These are phyloP conservation scores for Fringilla coelebs DNA, from an alignment of 2,797 vertebrate species.

Conservation along the genomic window DNA sequence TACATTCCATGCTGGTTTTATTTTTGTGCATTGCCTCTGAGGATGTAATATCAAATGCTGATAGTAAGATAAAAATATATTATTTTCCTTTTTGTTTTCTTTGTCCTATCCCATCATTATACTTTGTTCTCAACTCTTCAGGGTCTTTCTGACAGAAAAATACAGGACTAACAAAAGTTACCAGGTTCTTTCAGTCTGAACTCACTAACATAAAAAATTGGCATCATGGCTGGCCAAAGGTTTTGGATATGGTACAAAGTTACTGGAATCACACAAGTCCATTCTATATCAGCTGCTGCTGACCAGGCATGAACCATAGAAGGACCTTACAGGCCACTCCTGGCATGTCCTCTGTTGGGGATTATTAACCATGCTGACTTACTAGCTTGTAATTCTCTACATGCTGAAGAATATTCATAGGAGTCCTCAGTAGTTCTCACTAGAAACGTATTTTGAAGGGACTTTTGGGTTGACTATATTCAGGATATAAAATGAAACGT, in stretches of 20 bases:
- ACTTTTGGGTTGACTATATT: not conserved
- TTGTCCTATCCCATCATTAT: not conserved
- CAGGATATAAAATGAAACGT: not conserved
- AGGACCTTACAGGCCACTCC: not conserved
- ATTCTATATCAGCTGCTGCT: not conserved
- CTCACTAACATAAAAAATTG: not conserved
- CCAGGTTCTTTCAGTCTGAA: not conserved
- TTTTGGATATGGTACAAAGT: not conserved
- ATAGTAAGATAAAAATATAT: not conserved
- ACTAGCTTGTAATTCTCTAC: not conserved
- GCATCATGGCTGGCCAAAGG: not conserved
- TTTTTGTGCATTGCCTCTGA: not conserved
- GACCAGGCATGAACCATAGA: not conserved
- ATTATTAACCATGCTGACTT: not conserved
- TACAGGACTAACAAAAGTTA: not conserved
- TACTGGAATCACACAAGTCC: not conserved
- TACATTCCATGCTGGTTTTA: not conserved
- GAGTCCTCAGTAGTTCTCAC: not conserved
- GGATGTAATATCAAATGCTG: not conserved
- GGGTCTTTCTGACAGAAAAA: not conserved
- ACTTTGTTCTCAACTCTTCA: not conserved
- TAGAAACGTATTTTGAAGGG: not conserved
- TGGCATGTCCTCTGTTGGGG: not conserved
- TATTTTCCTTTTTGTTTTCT: not conserved
- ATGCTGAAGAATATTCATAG: not conserved